phyloP scores from a whole-genome alignment of 2,113 vertebrate species.

The Eulacestoma nigropectus region DNA sequence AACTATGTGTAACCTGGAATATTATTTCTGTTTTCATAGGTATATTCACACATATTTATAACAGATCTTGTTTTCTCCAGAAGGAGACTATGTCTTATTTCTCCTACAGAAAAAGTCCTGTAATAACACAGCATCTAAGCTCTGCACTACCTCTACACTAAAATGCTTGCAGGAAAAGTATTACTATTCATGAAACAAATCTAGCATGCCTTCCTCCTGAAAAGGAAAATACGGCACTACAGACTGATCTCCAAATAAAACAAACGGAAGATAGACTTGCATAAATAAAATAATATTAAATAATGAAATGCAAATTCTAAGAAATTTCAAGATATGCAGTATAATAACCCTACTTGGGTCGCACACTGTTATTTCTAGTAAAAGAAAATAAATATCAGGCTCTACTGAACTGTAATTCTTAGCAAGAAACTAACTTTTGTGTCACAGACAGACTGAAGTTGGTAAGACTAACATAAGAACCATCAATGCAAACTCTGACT shows the following conservation, averaged over 20 bases:
- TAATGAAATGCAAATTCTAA: conserved; percentile 43
- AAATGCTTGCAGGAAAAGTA: background rate
- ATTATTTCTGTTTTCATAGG: background rate
- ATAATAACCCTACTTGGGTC: background rate
- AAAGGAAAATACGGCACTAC: background rate
- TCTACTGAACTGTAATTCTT: background rate
- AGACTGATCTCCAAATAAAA: conserved; percentile 26
- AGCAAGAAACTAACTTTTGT: background rate
- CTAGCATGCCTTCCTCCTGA: background rate
- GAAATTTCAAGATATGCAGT: background rate
- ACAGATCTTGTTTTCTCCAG: background rate
- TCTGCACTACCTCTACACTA: background rate
- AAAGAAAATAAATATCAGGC: conserved; percentile 22
- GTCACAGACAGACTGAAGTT: background rate
- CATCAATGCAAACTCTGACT: background rate
- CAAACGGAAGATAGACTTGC: conserved; percentile 18
- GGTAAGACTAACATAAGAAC: background rate
- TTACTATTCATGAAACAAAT: background rate
- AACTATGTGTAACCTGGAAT: background rate
- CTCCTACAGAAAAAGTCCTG: background rate
- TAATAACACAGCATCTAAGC: background rate
- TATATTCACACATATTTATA: background rate
- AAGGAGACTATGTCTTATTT: background rate
- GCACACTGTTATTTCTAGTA: background rate
- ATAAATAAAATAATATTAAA: conserved; percentile 56